These are phyloP conservation scores for Chrysodeixis includens DNA, from an alignment of 2,888 invertebrate genomes.

Conservation along the genomic window DNA sequence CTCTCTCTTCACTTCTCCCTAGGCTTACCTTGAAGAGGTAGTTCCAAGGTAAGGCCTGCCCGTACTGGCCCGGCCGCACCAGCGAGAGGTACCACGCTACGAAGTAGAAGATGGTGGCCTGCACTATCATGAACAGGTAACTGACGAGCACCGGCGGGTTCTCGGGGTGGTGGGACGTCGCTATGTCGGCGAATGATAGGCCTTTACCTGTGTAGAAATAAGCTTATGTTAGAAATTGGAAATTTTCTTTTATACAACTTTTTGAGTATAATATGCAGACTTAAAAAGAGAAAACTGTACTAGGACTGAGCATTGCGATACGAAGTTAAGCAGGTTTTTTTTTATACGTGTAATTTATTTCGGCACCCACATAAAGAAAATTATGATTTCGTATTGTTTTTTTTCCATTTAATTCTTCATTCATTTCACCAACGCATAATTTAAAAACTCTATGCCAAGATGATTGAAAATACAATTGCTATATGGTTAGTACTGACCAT, in stretches of 20 bases:
- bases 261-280: no score
- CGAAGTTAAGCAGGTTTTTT: no score
- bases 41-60: conserved; percentile 91
- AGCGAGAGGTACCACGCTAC: conserved; percentile 70
- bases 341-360: no score
- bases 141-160: conserved; percentile 44
- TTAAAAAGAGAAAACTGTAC: no score
- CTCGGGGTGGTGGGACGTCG: conserved; percentile 11
- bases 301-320: no score
- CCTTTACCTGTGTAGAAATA: conserved; percentile 58
- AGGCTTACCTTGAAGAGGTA: conserved; percentile 90
- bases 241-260: no score
- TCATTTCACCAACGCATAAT: no score
- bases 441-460: no score
- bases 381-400: no score
- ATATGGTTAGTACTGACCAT: conserved; percentile 66
- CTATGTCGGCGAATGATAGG: conserved; percentile 56
- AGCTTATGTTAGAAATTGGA: not conserved
- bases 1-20: conserved; percentile 20
- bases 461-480: no score
- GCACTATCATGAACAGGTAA: conserved; percentile 70
- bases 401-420: no score
- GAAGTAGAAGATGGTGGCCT: conserved; percentile 60
- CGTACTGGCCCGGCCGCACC: conserved; percentile 91
- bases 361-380: no score